These are phyloP conservation scores for Gobius niger DNA, from an alignment of 2,113 vertebrate species.

Conservation along the genomic window DNA sequence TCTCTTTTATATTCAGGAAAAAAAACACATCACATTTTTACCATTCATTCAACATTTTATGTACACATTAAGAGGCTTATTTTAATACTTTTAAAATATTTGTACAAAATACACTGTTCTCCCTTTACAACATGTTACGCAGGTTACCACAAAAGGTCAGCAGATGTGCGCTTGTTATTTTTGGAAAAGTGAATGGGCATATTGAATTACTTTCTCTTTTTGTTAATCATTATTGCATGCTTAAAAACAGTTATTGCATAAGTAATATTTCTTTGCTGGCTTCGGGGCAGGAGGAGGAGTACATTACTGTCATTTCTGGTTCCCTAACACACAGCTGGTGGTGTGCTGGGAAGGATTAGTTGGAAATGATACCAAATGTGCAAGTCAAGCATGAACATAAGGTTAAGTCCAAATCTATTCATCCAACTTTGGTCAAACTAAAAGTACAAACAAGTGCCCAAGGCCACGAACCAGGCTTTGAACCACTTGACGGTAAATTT, in stretches of 20 bases:
- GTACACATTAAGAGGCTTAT: constrained; percentile 70
- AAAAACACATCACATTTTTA: constrained; percentile 64
- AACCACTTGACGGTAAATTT: too few species aligned
- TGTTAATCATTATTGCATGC: constrained; percentile 69
- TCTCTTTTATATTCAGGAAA: constrained; percentile 73
- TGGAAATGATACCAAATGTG: constrained; percentile 63
- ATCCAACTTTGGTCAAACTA: background rate
- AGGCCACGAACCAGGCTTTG: too few species aligned
- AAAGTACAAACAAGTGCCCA: too few species aligned
- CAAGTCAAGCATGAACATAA: constrained; percentile 30
- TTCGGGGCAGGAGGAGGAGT: constrained; percentile 23
- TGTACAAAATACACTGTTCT: constrained; percentile 79
- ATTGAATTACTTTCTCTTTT: constrained; percentile 37
- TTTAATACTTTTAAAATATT: constrained; percentile 77
- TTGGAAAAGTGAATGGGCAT: constrained; percentile 32
- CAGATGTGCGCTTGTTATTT: constrained; percentile 53
- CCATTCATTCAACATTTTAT: constrained; percentile 68
- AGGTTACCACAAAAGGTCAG: constrained; percentile 64
- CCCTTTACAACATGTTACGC: constrained; percentile 58
- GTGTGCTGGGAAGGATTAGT: constrained; percentile 54
- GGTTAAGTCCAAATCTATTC: background rate
- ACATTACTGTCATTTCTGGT: constrained; percentile 34
- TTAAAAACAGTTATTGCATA: constrained; percentile 70
- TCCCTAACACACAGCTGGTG: constrained; percentile 19
- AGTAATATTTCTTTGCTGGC: constrained; percentile 54